A percentile compares a stretch with the other conserved stretches of the same genome.
Conservation (phyloP, 23 tunicate genomes). For the Halocynthia roretzi region DNA sequence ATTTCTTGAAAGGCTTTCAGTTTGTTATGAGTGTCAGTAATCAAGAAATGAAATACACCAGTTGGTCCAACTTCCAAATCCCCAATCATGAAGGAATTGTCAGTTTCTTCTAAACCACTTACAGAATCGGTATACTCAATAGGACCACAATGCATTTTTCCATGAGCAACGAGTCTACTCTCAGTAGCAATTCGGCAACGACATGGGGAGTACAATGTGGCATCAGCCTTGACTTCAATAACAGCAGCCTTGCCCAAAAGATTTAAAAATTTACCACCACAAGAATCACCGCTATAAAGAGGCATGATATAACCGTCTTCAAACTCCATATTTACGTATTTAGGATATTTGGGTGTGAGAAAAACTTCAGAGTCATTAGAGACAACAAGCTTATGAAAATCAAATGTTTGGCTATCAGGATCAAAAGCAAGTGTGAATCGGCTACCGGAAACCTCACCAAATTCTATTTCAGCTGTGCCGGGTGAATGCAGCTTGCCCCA, state of each 20-base stretch:
- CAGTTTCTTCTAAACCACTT: not conserved
- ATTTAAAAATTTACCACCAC: conserved; percentile 15
- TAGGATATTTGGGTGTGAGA: conserved; percentile 5
- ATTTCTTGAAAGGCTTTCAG: conserved; percentile 7
- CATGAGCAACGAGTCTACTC: not conserved
- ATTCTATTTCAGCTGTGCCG: not conserved
- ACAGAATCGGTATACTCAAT: conserved; percentile 1
- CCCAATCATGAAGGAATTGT: too few species aligned
- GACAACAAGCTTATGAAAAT: conserved; percentile 1
- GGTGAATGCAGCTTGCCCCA: conserved; percentile 1
- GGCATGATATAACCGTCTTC: conserved; percentile 6
- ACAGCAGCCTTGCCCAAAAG: not conserved
- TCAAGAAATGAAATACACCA: conserved; percentile 9
- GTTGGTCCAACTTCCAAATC: not conserved
- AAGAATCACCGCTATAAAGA: conserved; percentile 6
- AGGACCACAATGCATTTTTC: conserved; percentile 16
- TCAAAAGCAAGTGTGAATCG: not conserved
- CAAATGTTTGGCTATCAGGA: too few species aligned
- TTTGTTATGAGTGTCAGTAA: not conserved
- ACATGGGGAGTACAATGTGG: conserved; percentile 10
- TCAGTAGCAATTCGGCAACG: conserved; percentile 6
- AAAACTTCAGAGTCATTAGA: conserved; percentile 6
- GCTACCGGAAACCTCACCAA: not conserved
- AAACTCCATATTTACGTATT: not conserved
- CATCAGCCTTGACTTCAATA: conserved; percentile 2